Evolutionary conservation across 2,888 invertebrate genomes (phyloP), one percentile per base, ranked within the genome.

Genomic region (Venustoraphidia nigricollis): DNA sequence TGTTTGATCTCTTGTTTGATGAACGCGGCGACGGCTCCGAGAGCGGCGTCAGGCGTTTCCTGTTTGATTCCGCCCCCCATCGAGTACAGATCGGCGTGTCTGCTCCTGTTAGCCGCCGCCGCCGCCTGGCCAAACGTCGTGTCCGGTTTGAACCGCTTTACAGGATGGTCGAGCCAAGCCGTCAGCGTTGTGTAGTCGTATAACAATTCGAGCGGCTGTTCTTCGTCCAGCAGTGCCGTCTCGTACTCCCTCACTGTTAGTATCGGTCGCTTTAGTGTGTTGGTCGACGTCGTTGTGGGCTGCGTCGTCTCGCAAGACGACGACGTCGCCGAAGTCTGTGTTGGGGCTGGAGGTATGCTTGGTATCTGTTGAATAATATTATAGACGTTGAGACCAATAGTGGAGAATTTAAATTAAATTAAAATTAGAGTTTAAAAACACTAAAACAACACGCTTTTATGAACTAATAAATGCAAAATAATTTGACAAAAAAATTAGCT

Each of bases 131-230:
- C 27, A 27, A 27, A 27, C 54, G 61, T 65, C 36, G 65, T 61
- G 57, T 76, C 74, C 36, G 76, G 72, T 66, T 88, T 86, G 68
- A 88, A 84, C 58, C 87, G 81, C 69, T 93, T 94, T 52, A 93
- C 86, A 1, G 92, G 91, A 70, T 91, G 87, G 65, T 91, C 83
- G 60, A 91, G 73, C 92, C 91, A 92, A 41, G 83, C 84, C 62
- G 86, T 78, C 56, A 88, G 75, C 57, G 82, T 81, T 56, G 87
- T 77, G 70, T 91, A 92, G 68, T 94, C 92, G 67, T 94, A 94
- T 14, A 95, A 75, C 69, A 85, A 77, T 57, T 86, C 82, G 54
- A 86, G 73, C 49, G 81, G 77, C 57, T 81, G 79, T 62, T 84
- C 85, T 62, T 92, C 90, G 57, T 89, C 89, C 34, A 83, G 77